Conservation (phyloP, 2,888 invertebrate genomes). For the Drosophila subquinaria region DNA sequence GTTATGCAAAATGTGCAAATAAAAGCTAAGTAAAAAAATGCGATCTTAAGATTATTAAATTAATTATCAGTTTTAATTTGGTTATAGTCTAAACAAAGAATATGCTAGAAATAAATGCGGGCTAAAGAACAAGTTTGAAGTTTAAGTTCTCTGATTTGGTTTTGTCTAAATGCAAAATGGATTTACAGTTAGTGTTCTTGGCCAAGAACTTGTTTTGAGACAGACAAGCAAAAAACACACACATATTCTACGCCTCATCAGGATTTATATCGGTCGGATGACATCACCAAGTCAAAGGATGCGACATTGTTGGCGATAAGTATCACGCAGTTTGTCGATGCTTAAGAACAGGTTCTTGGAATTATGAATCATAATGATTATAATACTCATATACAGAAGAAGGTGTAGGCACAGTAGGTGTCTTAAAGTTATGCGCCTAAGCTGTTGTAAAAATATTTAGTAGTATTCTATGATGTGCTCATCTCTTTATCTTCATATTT, state of each 20-base stretch:
- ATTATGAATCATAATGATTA: slow-evolving; percentile 32
- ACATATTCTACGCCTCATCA: slow-evolving; percentile 42
- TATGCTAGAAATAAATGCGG: slow-evolving; percentile 11
- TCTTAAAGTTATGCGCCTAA: slow-evolving; percentile 16
- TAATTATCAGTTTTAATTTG: slow-evolving; percentile 52
- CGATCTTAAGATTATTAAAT: slow-evolving; percentile 40
- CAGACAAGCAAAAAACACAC: neutral
- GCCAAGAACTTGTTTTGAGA: slow-evolving; percentile 44
- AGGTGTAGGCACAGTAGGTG: slow-evolving; percentile 21
- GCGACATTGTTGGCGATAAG: slow-evolving; percentile 19
- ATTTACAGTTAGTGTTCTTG: slow-evolving; percentile 46
- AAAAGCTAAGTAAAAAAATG: slow-evolving; percentile 17
- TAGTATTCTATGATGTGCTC: slow-evolving; percentile 22
- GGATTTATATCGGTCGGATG: slow-evolving; percentile 65
- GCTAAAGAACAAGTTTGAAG: slow-evolving; percentile 59
- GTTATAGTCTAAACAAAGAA: slow-evolving; percentile 40
- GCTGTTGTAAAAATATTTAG: slow-evolving; percentile 23
- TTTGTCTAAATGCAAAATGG: slow-evolving; percentile 27
- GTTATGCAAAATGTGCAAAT: slow-evolving; percentile 23
- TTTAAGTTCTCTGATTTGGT: slow-evolving; percentile 28
- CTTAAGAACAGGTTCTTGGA: slow-evolving; percentile 31
- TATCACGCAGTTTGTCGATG: slow-evolving; percentile 13
- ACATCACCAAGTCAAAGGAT: slow-evolving; percentile 68
- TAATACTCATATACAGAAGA: neutral
- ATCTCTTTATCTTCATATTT: neutral